Base-by-base conservation (phyloP, 1,140 invertebrate genomes). In the Drosophila setifemur region DNA sequence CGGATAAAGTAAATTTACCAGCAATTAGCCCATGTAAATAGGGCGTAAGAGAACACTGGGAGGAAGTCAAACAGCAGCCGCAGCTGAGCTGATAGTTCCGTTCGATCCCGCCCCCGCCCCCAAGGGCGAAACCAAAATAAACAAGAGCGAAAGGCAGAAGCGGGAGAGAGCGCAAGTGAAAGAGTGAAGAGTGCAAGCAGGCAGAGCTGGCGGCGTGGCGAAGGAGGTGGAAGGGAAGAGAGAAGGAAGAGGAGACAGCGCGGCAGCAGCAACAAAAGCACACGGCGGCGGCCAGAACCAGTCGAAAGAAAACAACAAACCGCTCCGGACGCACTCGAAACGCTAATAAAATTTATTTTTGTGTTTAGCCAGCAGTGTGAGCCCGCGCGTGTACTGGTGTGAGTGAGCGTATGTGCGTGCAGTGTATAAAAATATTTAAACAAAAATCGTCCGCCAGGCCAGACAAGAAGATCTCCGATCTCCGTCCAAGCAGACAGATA, bases 261-360 rank as follows among this genome's bases (percentile, higher is more conserved):
- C 47, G 43, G 61, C 68, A 55, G 52, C 39, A 47, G 66, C 48
- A 70, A 70, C 64, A 68, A 53, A 69, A 58, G 39, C 40, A 70
- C 42, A 26, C 47, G 49, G 39, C 57, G 57, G 58, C 44, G 35
- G 60, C 73, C 52, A 53, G 71, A 67, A 58, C 52, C 70, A 81
- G 76, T 70, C 40, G 55, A 40, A 54, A 48, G 48, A 66, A 79
- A 79, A 81, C 76, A 81, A 81, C 49, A 75, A 81, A 74, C 71
- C 75, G 70, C 49, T 55, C 57, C 61, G 61, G 61, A 40, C 61
- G 58, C 61, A 64, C 33, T 64, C 57, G 60, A 57, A 63, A 48
- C 35, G 70, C 33, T 69, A 73, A 68, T 69, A 64, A 68, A 76
- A 83, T 78, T 83, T 78, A 85, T 83, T 85, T 83, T 70, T 78